A percentile compares a stretch with the other conserved stretches of the same genome.
phyloP scores from a whole-genome alignment of 2,797 vertebrate species.

The Leptodactylus fallax region DNA sequence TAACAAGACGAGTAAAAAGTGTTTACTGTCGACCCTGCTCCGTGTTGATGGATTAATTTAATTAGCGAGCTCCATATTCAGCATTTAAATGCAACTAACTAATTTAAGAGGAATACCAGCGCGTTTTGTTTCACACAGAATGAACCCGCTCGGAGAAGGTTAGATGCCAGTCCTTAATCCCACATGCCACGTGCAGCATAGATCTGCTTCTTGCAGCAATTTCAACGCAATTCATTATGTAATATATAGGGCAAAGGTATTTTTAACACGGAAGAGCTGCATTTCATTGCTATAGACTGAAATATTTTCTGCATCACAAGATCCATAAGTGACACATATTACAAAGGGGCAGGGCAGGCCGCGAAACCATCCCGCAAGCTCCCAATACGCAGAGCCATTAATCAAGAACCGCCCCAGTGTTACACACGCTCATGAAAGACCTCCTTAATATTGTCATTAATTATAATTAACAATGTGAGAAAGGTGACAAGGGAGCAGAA shows the following conservation, averaged over 20 bases:
- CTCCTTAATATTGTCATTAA: conserved; percentile 1
- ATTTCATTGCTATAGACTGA: not conserved
- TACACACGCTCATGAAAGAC: not conserved
- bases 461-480: not conserved
- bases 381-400: conserved; percentile 4
- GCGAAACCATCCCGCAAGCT: not conserved
- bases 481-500: conserved; percentile 7
- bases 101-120: conserved; percentile 22
- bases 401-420: conserved; percentile 7
- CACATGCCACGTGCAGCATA: not conserved
- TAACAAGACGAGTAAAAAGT: conserved; percentile 40
- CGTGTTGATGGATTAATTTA: conserved; percentile 46
- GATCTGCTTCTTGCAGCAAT: not conserved
- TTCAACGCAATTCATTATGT: not conserved
- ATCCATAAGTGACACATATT: not conserved
- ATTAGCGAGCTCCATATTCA: conserved; percentile 43
- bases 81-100: conserved; percentile 37
- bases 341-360: not conserved
- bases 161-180: not conserved
- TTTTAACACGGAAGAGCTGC: not conserved
- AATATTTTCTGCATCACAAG: not conserved
- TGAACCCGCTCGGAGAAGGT: conserved; percentile 10
- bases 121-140: not conserved
- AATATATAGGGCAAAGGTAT: not conserved
- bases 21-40: conserved; percentile 26